These are phyloP conservation scores for Xerus inauris DNA, from an alignment of 2,113 vertebrate genomes.

Conservation along the genomic window DNA sequence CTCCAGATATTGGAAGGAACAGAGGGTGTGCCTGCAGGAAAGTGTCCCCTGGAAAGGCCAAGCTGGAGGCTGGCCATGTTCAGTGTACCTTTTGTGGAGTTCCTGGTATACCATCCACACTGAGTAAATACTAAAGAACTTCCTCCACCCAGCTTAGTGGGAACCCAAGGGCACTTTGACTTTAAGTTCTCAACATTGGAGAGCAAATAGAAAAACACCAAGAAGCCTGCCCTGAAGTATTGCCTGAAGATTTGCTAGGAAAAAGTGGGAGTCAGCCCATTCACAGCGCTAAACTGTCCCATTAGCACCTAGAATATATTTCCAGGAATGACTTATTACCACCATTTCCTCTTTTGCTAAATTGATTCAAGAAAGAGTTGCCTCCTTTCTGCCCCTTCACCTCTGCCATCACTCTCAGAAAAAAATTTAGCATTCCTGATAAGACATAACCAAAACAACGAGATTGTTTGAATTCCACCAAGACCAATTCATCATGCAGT, in stretches of 20 bases:
- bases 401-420: constrained; percentile 4
- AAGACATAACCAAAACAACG: constrained; percentile 81
- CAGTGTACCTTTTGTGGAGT: neutral
- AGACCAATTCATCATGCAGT: constrained; percentile 75
- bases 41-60: neutral
- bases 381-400: constrained; percentile 62
- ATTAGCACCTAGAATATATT: neutral
- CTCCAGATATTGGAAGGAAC: neutral
- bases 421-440: constrained; percentile 68
- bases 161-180: constrained; percentile 39
- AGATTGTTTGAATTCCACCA: constrained; percentile 81
- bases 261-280: neutral
- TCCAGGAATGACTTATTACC: neutral
- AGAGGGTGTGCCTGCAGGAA: neutral
- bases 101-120: neutral
- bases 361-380: constrained; percentile 57
- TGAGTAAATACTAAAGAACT: constrained; percentile 46
- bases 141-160: neutral
- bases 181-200: constrained; percentile 27
- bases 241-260: neutral
- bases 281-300: neutral
- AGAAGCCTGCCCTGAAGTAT: neutral
- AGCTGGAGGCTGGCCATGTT: neutral
- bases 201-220: constrained; percentile 11
- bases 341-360: constrained; percentile 67